Base-by-base conservation (phyloP, 2,113 vertebrate species). In the Corythornis madagascariensis region DNA sequence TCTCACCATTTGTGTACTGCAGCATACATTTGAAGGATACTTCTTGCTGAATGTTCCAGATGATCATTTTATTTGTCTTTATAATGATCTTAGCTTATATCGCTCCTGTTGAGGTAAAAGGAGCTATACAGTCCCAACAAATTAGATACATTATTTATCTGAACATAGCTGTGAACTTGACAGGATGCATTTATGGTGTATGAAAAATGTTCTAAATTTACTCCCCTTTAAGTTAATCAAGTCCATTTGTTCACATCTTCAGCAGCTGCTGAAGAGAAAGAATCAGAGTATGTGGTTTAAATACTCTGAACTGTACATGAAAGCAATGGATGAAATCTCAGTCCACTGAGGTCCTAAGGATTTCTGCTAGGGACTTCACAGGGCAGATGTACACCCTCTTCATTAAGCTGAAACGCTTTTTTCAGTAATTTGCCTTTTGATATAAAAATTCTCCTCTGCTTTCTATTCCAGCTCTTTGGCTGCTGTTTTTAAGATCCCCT, bases 151-250 rank as follows among this genome's bases (percentile, higher is more conserved):
- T 45, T 31, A 55, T 89, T 96, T 94, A 82, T 82, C 61, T 84
- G 77, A 69, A 45, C 77, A 82, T 75, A 92, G 81, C 45, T 47
- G 55, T 90, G 66, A 92, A 86, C 55, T 66, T 70, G 86, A 86
- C 59, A 73, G 92, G 25, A 86, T 73, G 59, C 83, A 63, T 63
- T 96, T 76, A 82, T 10, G 33, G 55, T 52, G 28, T 55, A 90
- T 31, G 40, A 89, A 89, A 91, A 84, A 82, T 22, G 13, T 73
- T 92, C 92, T 95, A 94, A 94, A 93, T 94, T 95, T 95, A 87
- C 38, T 84, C 28, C 11, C 14, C 77, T 92, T 86, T 76, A 86
- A 93, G 88, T 92, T 93, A 94, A 96, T 96, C 96, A 96, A 76
- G 89, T 94, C 77, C 78, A 75, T 94, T 96, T 95, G 93, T 95